Conservation (phyloP, 2,797 vertebrate genomes). For the Chelonia mydas region DNA sequence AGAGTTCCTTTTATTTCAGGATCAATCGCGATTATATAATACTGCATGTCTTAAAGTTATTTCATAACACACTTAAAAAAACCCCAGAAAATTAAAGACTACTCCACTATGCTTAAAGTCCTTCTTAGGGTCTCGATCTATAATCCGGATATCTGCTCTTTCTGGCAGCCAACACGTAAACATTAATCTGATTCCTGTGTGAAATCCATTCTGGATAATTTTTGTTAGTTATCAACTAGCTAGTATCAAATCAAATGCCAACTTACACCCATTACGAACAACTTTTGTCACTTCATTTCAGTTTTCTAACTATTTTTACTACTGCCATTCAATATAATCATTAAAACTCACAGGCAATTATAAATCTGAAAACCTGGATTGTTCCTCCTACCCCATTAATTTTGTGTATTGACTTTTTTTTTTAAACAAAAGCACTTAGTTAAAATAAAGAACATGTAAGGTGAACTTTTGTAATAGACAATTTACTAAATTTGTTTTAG, state of each 20-base stretch:
- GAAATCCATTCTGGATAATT: background rate
- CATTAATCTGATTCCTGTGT: background rate
- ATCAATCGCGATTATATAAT: background rate
- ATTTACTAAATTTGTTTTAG: background rate
- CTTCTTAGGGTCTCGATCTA: background rate
- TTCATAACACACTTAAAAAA: rapidly evolving
- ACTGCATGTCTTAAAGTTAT: background rate
- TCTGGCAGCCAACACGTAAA: background rate
- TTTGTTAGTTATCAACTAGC: background rate
- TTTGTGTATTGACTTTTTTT: background rate
- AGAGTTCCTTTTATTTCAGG: background rate
- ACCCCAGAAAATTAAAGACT: background rate
- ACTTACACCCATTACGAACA: background rate
- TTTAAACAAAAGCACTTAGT: background rate
- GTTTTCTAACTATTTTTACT: background rate
- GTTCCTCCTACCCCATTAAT: background rate
- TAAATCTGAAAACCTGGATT: background rate
- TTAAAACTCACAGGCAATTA: background rate
- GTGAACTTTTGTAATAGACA: background rate
- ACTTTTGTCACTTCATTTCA: background rate
- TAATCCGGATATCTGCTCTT: background rate
- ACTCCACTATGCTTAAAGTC: background rate
- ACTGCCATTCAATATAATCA: background rate
- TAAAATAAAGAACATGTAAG: background rate
- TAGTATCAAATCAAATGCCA: background rate